Conservation (phyloP, 1,140 invertebrate species). For the Camponotus floridanus region DNA sequence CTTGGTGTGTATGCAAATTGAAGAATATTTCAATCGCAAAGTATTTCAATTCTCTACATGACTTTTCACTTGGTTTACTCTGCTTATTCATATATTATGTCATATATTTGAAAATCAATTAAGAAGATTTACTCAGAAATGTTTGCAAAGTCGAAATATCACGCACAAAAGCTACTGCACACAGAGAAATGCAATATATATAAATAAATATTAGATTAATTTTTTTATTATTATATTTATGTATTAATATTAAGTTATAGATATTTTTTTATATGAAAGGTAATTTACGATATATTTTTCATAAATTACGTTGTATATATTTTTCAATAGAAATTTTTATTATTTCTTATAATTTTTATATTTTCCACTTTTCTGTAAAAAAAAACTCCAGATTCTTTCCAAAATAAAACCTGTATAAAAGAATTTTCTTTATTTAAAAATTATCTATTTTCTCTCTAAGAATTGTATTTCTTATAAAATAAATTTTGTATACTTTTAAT, state of each 20-base stretch:
- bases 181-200: slow-evolving; percentile 27
- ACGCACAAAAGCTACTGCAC: slow-evolving; percentile 19
- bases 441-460: background rate
- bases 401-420: background rate
- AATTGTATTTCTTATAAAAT: background rate
- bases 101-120: background rate
- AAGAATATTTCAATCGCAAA: background rate
- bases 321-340: background rate
- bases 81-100: slow-evolving; percentile 9
- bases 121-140: background rate
- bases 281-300: background rate
- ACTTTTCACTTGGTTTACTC: slow-evolving; percentile 20
- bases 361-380: background rate
- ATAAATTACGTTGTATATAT: background rate
- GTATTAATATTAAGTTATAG: background rate
- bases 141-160: slow-evolving; percentile 14
- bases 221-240: slow-evolving; percentile 7
- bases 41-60: slow-evolving; percentile 6
- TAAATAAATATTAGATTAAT: slow-evolving; percentile 2
- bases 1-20: slow-evolving; percentile 31
- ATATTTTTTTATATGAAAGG: background rate
- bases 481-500: slow-evolving; percentile 5
- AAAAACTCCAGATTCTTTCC: background rate
- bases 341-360: background rate
- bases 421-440: slow-evolving; percentile 14